phyloP scores from a whole-genome alignment of 2,113 vertebrate species.

The Rhabdornis inornatus region DNA sequence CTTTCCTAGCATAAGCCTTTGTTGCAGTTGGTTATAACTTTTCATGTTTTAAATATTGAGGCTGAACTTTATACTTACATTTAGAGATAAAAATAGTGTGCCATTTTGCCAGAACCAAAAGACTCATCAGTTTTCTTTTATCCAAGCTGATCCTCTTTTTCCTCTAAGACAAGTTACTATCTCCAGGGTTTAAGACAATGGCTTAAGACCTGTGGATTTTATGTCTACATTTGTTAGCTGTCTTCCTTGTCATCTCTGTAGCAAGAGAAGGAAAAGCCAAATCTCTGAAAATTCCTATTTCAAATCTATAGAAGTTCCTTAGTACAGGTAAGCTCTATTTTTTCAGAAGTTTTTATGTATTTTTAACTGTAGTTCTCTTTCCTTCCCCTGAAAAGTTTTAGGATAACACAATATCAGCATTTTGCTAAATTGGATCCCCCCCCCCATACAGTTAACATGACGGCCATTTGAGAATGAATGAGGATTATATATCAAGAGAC shows the following conservation, averaged over 20 bases:
- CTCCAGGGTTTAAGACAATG: background rate
- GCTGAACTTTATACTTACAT: background rate
- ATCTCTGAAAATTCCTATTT: background rate
- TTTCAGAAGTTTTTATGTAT: background rate
- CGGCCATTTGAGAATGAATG: background rate
- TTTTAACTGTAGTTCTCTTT: background rate
- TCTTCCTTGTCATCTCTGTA: background rate
- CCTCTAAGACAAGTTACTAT: background rate
- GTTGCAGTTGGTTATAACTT: background rate
- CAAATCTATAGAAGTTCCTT: background rate
- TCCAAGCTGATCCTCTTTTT: background rate
- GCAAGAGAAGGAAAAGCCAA: background rate
- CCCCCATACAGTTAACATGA: accelerated
- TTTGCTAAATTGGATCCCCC: background rate
- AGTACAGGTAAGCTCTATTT: background rate
- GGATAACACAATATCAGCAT: background rate
- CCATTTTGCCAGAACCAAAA: background rate
- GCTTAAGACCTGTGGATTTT: background rate
- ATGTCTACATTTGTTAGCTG: background rate
- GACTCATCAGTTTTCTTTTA: background rate
- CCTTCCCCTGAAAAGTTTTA: background rate
- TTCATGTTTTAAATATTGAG: background rate
- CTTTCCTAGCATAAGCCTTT: background rate
- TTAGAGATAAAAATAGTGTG: background rate
- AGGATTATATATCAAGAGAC: background rate